These are phyloP conservation scores for Thelaira solivaga DNA, from an alignment of 2,888 invertebrate genomes.

Conservation along the genomic window DNA sequence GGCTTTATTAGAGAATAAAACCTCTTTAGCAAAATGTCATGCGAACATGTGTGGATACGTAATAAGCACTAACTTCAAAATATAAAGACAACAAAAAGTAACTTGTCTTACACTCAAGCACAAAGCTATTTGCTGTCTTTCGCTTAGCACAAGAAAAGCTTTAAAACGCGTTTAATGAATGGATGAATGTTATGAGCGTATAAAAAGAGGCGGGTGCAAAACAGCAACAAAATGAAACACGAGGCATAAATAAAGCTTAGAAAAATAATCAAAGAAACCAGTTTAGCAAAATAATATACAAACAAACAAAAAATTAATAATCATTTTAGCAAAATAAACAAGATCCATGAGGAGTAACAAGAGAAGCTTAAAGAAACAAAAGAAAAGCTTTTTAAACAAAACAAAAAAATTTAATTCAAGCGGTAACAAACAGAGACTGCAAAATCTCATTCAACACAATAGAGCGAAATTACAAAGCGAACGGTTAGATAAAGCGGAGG, in stretches of 20 bases:
- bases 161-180: slow-evolving; percentile 55
- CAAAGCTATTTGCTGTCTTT: slow-evolving; percentile 57
- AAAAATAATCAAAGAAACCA: slow-evolving; percentile 55
- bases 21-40: slow-evolving; percentile 1
- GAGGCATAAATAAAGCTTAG: slow-evolving; percentile 55
- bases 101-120: slow-evolving; percentile 36
- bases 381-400: slow-evolving; percentile 40
- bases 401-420: slow-evolving; percentile 34
- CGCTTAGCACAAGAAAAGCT: slow-evolving; percentile 43
- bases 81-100: slow-evolving; percentile 20
- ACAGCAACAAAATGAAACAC: slow-evolving; percentile 31
- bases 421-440: slow-evolving; percentile 63
- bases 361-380: slow-evolving; percentile 44
- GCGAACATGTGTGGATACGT: not conserved
- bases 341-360: slow-evolving; percentile 38
- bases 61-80: not conserved
- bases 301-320: slow-evolving; percentile 49
- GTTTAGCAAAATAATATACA: slow-evolving; percentile 54
- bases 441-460: slow-evolving; percentile 69
- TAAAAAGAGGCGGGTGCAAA: slow-evolving; percentile 55
- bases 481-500: slow-evolving; percentile 68
- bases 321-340: slow-evolving; percentile 48
- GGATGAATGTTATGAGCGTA: not conserved
- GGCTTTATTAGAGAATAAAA: not conserved
- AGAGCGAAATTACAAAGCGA: slow-evolving; percentile 73